These are phyloP conservation scores for Rhopalosiphum nymphaeae DNA, from an alignment of 2,888 invertebrate genomes.

Conservation along the genomic window DNA sequence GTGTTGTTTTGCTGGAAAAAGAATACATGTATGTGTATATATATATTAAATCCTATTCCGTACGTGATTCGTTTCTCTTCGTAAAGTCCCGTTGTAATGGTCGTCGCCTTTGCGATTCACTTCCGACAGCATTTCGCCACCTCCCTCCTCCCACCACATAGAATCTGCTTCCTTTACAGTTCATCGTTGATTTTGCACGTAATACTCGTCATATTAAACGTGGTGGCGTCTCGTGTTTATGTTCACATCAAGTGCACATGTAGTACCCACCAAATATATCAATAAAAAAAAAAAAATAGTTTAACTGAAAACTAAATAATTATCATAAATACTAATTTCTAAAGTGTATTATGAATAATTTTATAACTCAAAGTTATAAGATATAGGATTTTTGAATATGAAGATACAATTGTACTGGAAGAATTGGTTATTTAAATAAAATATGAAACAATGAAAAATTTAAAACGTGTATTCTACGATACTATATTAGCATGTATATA, in stretches of 20 bases:
- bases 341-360: not conserved
- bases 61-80: slow-evolving; percentile 43
- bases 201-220: not conserved
- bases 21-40: not conserved
- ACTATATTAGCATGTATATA: not conserved
- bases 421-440: not conserved
- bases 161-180: not conserved
- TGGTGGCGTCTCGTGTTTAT: not conserved
- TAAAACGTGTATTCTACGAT: not conserved
- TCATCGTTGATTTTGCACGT: not conserved
- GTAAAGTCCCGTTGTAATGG: slow-evolving; percentile 1
- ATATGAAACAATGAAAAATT: not conserved
- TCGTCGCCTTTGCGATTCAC: slow-evolving; percentile 39
- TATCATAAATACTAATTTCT: not conserved
- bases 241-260: not conserved
- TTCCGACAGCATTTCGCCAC: not conserved
- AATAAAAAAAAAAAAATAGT: not conserved
- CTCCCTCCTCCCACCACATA: not conserved
- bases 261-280: too few species aligned
- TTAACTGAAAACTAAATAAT: not conserved
- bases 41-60: slow-evolving; percentile 35
- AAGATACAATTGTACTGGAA: not conserved
- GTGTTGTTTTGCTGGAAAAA: slow-evolving; percentile 30
- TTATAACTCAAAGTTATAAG: not conserved
- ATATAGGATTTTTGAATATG: not conserved